Evolutionary conservation across 1,140 invertebrate species (phyloP).

Genomic region (Drosophila azteca): DNA sequence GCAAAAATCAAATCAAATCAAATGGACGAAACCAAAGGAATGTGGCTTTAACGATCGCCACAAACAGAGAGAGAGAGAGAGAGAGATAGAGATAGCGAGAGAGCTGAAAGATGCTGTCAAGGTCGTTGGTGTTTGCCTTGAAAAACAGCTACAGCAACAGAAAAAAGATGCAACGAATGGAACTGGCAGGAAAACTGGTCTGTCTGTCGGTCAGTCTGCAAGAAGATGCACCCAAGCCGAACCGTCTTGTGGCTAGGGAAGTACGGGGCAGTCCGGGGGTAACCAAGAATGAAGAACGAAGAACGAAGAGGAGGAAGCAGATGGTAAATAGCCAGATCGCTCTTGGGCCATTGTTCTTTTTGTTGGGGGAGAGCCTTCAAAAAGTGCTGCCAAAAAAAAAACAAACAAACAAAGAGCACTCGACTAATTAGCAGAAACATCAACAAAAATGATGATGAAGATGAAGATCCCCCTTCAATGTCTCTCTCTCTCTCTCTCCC

Average conservation of each 20-base stretch:
- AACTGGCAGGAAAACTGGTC: constrained; percentile 38
- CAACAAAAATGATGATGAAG: constrained; percentile 32
- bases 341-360: constrained; percentile 26
- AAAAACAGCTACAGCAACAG: constrained; percentile 21
- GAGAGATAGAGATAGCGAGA: background rate
- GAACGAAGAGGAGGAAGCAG: constrained; percentile 4
- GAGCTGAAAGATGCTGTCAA: constrained; percentile 42
- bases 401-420: constrained; percentile 23
- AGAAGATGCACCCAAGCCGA: constrained; percentile 39
- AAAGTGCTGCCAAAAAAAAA: constrained; percentile 8
- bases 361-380: background rate
- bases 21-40: constrained; percentile 57
- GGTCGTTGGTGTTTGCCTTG: constrained; percentile 38
- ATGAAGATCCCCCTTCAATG: constrained; percentile 32
- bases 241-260: background rate
- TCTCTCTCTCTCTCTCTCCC: no score
- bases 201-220: constrained; percentile 31
- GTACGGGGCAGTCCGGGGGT: no score
- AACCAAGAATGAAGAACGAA: background rate
- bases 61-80: background rate
- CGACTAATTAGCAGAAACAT: constrained; percentile 52
- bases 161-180: constrained; percentile 34
- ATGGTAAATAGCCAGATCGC: constrained; percentile 13
- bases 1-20: constrained; percentile 62
- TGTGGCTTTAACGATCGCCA: constrained; percentile 47